Conservation (phyloP, 2,797 vertebrate species). For the Mormyrops boulengeri region DNA sequence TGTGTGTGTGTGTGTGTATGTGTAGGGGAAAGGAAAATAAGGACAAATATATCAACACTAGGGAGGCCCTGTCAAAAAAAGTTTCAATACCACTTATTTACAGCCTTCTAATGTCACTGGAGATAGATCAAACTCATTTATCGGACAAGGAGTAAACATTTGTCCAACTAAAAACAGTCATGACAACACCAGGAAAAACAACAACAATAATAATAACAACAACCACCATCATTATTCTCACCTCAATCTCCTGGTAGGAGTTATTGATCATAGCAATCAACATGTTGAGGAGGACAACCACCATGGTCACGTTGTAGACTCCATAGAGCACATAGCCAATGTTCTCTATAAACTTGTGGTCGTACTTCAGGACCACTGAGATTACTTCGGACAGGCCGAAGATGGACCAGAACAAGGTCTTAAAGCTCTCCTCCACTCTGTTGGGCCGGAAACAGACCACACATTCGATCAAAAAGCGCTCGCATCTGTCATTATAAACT, state of each 20-base stretch:
- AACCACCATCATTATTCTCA: slow-evolving; percentile 38
- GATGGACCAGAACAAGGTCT: slow-evolving; percentile 97
- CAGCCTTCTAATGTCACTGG: neutral
- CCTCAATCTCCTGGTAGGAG: slow-evolving; percentile 98
- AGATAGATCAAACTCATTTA: neutral
- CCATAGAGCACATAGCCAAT: slow-evolving; percentile 92
- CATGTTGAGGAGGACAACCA: slow-evolving; percentile 97
- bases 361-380: slow-evolving; percentile 95
- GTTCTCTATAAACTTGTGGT: slow-evolving; percentile 98
- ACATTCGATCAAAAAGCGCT: neutral
- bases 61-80: neutral
- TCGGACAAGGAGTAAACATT: neutral
- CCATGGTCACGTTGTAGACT: slow-evolving; percentile 96
- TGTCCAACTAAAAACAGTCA: neutral
- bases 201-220: neutral
- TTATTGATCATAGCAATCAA: slow-evolving; percentile 98
- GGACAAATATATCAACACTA: neutral
- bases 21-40: neutral
- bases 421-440: slow-evolving; percentile 97
- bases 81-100: neutral
- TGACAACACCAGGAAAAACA: neutral
- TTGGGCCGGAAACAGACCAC: slow-evolving; percentile 16
- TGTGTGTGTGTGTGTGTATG: neutral
- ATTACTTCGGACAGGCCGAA: slow-evolving; percentile 95
- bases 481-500: neutral